Base-by-base conservation (phyloP, 2,888 invertebrate genomes). In the Pseudanteris insignis region DNA sequence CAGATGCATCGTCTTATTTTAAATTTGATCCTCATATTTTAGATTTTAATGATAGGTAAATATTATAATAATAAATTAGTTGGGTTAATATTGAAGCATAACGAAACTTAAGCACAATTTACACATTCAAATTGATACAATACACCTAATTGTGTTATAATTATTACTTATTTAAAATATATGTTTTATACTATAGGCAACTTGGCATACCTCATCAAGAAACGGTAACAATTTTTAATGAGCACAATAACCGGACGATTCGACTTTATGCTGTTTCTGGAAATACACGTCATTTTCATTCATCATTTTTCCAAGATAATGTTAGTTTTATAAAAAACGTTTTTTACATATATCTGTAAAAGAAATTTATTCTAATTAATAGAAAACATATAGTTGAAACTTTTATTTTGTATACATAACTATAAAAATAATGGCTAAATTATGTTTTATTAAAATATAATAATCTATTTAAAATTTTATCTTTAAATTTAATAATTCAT, bases 271-370 rank as follows among this genome's bases (percentile, higher is more conserved):
- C 96, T 67, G 94, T 97, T 77, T 94, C 95, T 67, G 96, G 96
- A 73, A 93, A 89, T 81, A 94, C 94, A 70, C 89, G 92, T 24
- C 92, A 95, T 83, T 97, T 97, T 84, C 95, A 97, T 82, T 95
- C 96, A 75, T 96, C 96, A 67, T 96, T 97, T 85, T 96, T 96
- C 81, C 91, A 94, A 76, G 89, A 94, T 75, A 95, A 95, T 88
- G 95, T 96, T n/a, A n/a, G n/a, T n/a, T n/a, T n/a, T n/a, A n/a
- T n/a, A n/a, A n/a, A n/a, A n/a, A n/a, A n/a, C n/a, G n/a, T n/a
- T n/a, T n/a, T n/a, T n/a, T n/a, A n/a, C n/a, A n/a, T n/a, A n/a
- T n/a, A n/a, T n/a, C n/a, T n/a, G n/a, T n/a, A n/a, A n/a, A n/a
- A n/a, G n/a, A n/a, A n/a, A n/a, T n/a, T n/a, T n/a, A n/a, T n/a